phyloP scores from a whole-genome alignment of 2,113 vertebrate species.

The Pseudopipra pipra region DNA sequence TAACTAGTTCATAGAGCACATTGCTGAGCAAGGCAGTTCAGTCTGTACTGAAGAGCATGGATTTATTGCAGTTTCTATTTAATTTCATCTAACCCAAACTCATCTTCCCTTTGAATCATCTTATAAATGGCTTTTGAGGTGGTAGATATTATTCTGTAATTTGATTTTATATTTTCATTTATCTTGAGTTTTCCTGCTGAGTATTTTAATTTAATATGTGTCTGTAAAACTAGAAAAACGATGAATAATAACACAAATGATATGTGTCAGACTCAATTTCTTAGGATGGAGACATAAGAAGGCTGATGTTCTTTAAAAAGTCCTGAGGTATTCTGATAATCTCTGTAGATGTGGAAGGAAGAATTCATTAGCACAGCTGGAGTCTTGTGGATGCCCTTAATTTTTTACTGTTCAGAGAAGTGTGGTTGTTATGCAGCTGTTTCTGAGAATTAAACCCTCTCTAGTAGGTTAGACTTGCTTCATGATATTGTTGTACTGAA shows the following conservation, averaged over 20 bases:
- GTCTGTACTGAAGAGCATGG: not conserved
- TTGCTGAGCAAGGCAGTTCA: not conserved
- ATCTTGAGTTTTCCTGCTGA: not conserved
- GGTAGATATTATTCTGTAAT: not conserved
- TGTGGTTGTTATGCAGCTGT: conserved; percentile 49
- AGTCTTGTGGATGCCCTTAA: conserved; percentile 61
- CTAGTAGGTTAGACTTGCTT: not conserved
- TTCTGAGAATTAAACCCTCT: not conserved
- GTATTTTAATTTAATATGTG: not conserved
- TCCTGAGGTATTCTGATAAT: conserved; percentile 44
- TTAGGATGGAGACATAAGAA: not conserved
- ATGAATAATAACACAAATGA: not conserved
- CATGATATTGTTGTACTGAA: not conserved
- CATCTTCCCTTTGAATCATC: not conserved
- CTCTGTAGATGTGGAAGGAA: conserved; percentile 27
- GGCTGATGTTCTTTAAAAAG: not conserved
- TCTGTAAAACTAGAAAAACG: not conserved
- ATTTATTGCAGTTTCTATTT: not conserved
- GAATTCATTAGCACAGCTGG: conserved; percentile 50
- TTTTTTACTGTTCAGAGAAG: conserved; percentile 58
- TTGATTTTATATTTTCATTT: not conserved
- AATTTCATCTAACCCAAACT: not conserved
- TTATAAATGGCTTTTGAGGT: not conserved
- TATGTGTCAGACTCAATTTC: not conserved
- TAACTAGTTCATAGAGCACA: not conserved